These are phyloP conservation scores for Proterorhinus semilunaris DNA, from an alignment of 2,113 vertebrate species.

Conservation along the genomic window DNA sequence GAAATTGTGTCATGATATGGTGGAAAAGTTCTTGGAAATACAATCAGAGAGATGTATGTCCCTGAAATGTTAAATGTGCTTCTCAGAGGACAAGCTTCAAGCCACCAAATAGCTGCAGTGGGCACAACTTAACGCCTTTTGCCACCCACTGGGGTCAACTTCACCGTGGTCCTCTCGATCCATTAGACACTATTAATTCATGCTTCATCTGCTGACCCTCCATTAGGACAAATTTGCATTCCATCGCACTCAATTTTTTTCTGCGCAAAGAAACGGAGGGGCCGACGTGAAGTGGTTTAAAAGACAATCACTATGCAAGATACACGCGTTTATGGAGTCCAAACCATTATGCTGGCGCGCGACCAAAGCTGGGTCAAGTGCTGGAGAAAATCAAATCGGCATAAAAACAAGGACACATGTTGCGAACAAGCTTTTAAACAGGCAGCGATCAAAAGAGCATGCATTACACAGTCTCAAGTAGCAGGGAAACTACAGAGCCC, in stretches of 20 bases:
- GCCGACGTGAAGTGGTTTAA: constrained; percentile 28
- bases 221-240: constrained; percentile 65
- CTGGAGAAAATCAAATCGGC: constrained; percentile 31
- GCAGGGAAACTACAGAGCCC: constrained; percentile 43
- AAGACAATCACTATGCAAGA: constrained; percentile 20
- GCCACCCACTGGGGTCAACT: constrained; percentile 30
- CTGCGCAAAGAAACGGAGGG: constrained; percentile 28
- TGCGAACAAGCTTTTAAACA: constrained; percentile 60
- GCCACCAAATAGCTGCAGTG: constrained; percentile 9
- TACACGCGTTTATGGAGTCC: constrained; percentile 29
- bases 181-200: constrained; percentile 55
- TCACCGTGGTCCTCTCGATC: constrained; percentile 45
- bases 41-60: not conserved
- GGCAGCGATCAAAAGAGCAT: constrained; percentile 26
- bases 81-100: constrained; percentile 2
- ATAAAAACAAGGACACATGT: constrained; percentile 34
- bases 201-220: constrained; percentile 53
- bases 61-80: not conserved
- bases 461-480: constrained; percentile 53
- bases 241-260: constrained; percentile 47
- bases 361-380: constrained; percentile 19
- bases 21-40: not conserved
- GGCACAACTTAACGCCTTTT: constrained; percentile 15
- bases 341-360: constrained; percentile 4
- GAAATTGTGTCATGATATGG: too few relatives aligned